Percentiles rank a stretch among this genome's conserved stretches.
Evolutionary conservation across 64 coral and sea anemone species (phyloP).

Genomic region (Stichodactyla helianthus): DNA sequence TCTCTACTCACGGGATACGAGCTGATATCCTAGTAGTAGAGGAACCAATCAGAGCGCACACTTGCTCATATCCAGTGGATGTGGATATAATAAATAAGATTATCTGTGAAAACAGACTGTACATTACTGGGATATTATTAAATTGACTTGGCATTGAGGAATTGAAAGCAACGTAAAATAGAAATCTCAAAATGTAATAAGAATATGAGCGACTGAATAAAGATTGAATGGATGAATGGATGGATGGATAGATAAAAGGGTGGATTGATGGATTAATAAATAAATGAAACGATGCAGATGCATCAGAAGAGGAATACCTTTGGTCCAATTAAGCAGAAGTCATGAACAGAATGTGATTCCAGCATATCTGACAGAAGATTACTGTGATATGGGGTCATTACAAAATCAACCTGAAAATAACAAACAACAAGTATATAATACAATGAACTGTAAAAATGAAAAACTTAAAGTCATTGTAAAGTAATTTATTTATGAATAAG

Average conservation of each 20-base stretch:
- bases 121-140: no score
- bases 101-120: no score
- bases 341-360: conserved; percentile 77
- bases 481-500: no score
- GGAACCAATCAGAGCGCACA: no score
- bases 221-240: background rate
- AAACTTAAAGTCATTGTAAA: background rate
- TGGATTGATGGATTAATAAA: background rate
- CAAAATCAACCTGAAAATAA: conserved; percentile 40
- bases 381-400: conserved; percentile 87
- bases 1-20: no score
- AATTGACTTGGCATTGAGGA: no score
- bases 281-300: background rate
- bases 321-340: conserved; percentile 92
- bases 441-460: background rate
- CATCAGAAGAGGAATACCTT: conserved; percentile 33
- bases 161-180: no score
- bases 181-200: no score
- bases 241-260: background rate
- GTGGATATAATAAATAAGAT: no score
- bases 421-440: background rate
- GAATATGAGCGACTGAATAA: background rate
- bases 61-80: no score
- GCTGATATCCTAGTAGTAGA: no score
- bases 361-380: conserved; percentile 77